These are phyloP conservation scores for Epirrhoe alternata DNA, from an alignment of 2,888 invertebrate genomes.

Conservation along the genomic window DNA sequence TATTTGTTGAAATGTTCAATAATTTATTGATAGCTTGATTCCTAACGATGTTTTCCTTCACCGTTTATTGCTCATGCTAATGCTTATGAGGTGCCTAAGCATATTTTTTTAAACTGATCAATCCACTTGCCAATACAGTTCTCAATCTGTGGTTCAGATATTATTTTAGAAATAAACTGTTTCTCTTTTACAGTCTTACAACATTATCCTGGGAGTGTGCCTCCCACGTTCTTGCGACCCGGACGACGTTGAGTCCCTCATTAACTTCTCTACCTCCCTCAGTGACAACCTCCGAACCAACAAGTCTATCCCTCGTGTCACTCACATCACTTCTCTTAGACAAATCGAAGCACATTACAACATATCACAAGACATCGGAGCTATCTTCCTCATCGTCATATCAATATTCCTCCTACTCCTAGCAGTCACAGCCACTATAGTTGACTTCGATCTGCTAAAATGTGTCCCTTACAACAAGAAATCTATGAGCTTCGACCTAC, in stretches of 20 bases:
- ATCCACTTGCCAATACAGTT: no score
- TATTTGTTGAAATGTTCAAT: no score
- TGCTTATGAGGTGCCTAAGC: no score
- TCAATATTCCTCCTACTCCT: slow-evolving; percentile 61
- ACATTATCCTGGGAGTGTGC: slow-evolving; percentile 75
- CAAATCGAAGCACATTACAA: slow-evolving; percentile 60
- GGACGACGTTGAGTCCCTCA: slow-evolving; percentile 72
- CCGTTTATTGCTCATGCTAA: no score
- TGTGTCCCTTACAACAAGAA: slow-evolving; percentile 57
- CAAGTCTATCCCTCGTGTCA: slow-evolving; percentile 64
- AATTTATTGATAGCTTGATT: no score
- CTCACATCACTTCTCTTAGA: slow-evolving; percentile 63
- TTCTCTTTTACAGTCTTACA: slow-evolving; percentile 65
- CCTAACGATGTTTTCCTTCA: no score
- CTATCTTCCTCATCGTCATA: slow-evolving; percentile 61
- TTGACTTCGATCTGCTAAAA: slow-evolving; percentile 72
- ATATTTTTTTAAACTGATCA: no score
- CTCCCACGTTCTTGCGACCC: slow-evolving; percentile 75
- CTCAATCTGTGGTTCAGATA: background rate
- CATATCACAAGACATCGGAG: slow-evolving; percentile 61
- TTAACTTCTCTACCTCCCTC: slow-evolving; percentile 79
- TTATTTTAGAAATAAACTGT: background rate
- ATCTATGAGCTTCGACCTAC: slow-evolving; percentile 70
- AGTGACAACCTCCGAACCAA: slow-evolving; percentile 72
- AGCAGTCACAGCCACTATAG: slow-evolving; percentile 70